Base-by-base conservation (phyloP, 2,797 vertebrate genomes). In the Catamblyrhynchus diadema region DNA sequence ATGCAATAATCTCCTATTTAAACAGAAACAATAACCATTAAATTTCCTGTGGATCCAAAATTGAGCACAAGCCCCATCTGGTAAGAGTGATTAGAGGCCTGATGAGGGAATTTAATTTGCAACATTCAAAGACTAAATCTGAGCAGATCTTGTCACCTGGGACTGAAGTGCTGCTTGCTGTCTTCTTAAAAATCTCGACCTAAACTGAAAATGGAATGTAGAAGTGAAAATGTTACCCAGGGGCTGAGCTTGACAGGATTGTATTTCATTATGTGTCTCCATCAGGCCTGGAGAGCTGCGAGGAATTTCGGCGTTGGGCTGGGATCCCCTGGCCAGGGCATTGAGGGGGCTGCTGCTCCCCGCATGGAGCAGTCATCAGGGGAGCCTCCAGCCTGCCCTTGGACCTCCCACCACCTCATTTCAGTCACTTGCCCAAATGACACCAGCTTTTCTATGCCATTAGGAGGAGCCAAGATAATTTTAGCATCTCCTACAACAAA, bases 1-100 rank as follows among this genome's bases (percentile, higher is more conserved):
- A 99, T 99, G 99, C 99, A 99, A 99, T 99, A 99, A 99, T 99
- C 99, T 99, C 99, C 99, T 99, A 99, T 99, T 99, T 99, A 99
- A 99, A 99, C 99, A 98, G 98, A 99, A 99, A 99, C 99, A 99
- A 99, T 99, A 99, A 99, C 99, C 99, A 99, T 99, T 99, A 99
- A 98, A 99, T 99, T 99, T 99, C 99, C 99, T 98, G 98, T 98
- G 98, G 99, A 99, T 99, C 98, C 99, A 99, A 99, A 99, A 98
- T 98, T 98, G 98, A 99, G 98, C 98, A 97, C 98, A 98, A 99
- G 98, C 98, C 98, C 99, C 99, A 99, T 99, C 99, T 99, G 99
- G 98, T 99, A 98, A 98, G 98, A 99, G 98, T 99, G 99, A 99
- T 99, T 99, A 99, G 98, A 99, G 98, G 98, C 98, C 99, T 99